Base-by-base conservation (phyloP, 2,888 invertebrate genomes). In the Parapristionchus giblindavisi region DNA sequence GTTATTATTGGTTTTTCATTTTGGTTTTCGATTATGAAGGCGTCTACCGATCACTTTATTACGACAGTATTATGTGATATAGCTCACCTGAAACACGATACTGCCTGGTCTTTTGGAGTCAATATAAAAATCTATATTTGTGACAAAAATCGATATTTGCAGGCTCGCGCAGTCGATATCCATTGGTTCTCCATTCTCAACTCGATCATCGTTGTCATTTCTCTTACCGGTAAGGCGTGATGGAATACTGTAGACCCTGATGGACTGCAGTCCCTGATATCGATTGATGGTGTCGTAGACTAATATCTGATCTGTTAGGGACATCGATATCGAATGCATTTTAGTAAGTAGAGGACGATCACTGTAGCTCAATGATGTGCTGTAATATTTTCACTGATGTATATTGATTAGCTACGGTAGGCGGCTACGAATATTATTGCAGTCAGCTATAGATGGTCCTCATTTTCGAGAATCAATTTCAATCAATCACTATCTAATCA, bases 181-280 rank as follows among this genome's bases (percentile, higher is more conserved):
- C 98, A 99, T 90, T 98, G 98, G 98, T 99, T 99, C 89, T 96
- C 96, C 77, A 98, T 98, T 88, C 92, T 98, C 81, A 98, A 98
- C 90, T 97, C 96, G 0, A 92, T 98, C 83, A 94, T 97, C 65
- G 96, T 98, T 40, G 93, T 98, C 27, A 94, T 97, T 89, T 97
- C 98, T 89, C 91, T 98, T 70, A 95, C 96, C 84, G 96, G 96
- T 95, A 70, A 48, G 40, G 24, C 52, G n/a, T 3, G 52, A 52
- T 52, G 24, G 52, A 17, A 24, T 52, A 52, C 21, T 52, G 52
- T 52, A 52, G n/a, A n/a, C n/a, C n/a, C n/a, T n/a, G n/a, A n/a
- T n/a, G n/a, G n/a, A n/a, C n/a, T n/a, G n/a, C n/a, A n/a, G 24
- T n/a, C n/a, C n/a, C n/a, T n/a, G n/a, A n/a, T n/a, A n/a, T n/a